Evolutionary conservation across 2,888 invertebrate genomes (phyloP), one percentile per base, ranked within the genome.

Genomic region (Linnaemya vulpina): DNA sequence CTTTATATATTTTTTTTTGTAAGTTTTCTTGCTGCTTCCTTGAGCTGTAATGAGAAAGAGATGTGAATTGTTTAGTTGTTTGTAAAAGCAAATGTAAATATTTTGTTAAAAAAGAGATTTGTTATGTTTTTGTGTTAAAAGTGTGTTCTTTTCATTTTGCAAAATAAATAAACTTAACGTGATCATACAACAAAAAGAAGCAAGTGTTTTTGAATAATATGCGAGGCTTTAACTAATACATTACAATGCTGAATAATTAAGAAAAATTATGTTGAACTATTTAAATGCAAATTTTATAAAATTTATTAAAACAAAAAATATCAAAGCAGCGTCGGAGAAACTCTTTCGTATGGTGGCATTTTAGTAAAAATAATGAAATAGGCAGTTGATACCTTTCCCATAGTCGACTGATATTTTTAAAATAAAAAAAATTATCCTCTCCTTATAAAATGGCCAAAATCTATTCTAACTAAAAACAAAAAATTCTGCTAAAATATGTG

Each of bases 1-100:
- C 70, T 76, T 84, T 11, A 65, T 43, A 58, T 38, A 62, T 62
- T 55, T 60, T 68, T 55, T 55, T 60, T 65, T 55, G 15, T 62
- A 58, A 81, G 65, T 79, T 67, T 80, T 79, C 35, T 70, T 70
- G 17, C 62, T 68, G 30, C 68, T 51, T 62, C 10, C 40, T 38
- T n/a, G 43, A 75, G 63, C 83, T 83, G 75, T 51, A 83, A 83
- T 55, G 78, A 71, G 78, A 83, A 55, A 15, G 68, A 74, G 68
- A 58, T 8, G 55, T 13, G 71, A 20, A 67, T 67, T 71, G 25
- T 62, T 80, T 79, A 78, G 78, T 82, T 71, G 75, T 85, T 82
- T 85, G 82, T 85, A 75, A 78, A 82, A 75, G 38, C 3, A 70
- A 70, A 83, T 75, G 70, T 79, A 68, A 84, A 76, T 79, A 78